Evolutionary conservation across 2,888 invertebrate species (phyloP), one percentile per base, ranked within the genome.

Genomic region (Calliphora vomitoria): DNA sequence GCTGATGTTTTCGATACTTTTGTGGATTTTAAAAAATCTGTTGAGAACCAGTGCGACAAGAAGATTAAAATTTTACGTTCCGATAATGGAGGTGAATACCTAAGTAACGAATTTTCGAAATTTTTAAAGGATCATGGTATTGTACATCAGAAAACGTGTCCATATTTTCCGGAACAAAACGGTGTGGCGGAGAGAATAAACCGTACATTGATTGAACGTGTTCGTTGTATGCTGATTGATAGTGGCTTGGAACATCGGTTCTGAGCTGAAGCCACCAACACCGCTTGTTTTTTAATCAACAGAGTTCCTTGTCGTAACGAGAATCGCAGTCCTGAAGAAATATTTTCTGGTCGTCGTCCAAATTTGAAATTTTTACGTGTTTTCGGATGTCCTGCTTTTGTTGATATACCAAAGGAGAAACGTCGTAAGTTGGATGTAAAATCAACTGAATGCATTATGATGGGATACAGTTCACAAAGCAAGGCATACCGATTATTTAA

Each of bases 151-250:
- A 85, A 80, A 15, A 90, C 92, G 1, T 88, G 89, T 0, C 88
- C 91, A 0, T 90, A 89, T 53, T 88, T 86, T 20, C 88, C 88
- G 4, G 82, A 89, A 81, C 89, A 90, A 78, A 89, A 93, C 87
- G 92, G 92, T 0, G 83, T 89, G 18, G 88, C 82, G 0, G 88
- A 89, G 44, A 60, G 88, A 41, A 64, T 89, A 6, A 91, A 91
- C 55, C 58, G 89, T 6, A 89, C 89, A 0, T 50, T 90, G 1
- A 72, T 90, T 0, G 90, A 91, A 66, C 80, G 82, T 38, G 87
- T 88, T 0, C 83, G 90, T 13, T 90, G 89, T 60, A 89, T 90
- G 89, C 31, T 90, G 60, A 20, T 86, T 1, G 89, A 89, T 31
- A 83, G 89, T 47, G 78, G 69, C 10, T 72, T 89, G 11, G 72